phyloP scores from a whole-genome alignment of 2,888 invertebrate species.

The Marasmarcha lunaedactyla region DNA sequence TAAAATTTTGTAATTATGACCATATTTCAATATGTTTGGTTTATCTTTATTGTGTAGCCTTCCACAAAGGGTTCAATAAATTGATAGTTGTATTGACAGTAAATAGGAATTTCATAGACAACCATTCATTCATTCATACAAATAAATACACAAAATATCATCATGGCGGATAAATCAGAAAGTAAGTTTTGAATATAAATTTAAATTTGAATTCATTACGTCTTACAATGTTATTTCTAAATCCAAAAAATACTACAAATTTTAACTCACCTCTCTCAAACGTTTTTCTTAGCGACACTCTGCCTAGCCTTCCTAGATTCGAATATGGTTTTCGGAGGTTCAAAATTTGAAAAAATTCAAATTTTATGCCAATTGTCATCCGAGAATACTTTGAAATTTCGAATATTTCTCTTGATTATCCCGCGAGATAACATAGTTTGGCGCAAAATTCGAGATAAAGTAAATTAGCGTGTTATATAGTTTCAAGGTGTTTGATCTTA shows the following conservation, averaged over 20 bases:
- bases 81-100: too few species aligned
- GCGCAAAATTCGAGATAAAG: neutral
- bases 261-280: neutral
- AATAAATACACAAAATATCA: conserved; percentile 32
- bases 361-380: conserved; percentile 50
- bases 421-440: neutral
- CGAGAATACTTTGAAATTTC: conserved; percentile 28
- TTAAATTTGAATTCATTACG: conserved; percentile 16
- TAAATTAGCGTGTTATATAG: neutral
- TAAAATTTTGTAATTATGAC: too few species aligned
- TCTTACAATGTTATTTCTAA: conserved; percentile 1
- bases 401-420: neutral
- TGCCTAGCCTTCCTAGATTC: conserved; percentile 16
- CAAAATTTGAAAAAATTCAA: conserved; percentile 71
- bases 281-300: neutral
- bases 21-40: too few species aligned
- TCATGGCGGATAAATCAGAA: conserved; percentile 86
- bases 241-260: neutral
- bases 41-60: too few species aligned
- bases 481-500: conserved; percentile 3
- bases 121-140: neutral
- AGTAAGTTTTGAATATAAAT: conserved; percentile 73
- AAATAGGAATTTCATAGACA: too few species aligned
- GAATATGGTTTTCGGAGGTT: conserved; percentile 39
- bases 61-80: too few species aligned